These are phyloP conservation scores for Atlantisia rogersi DNA, from an alignment of 2,113 vertebrate genomes.

Conservation along the genomic window DNA sequence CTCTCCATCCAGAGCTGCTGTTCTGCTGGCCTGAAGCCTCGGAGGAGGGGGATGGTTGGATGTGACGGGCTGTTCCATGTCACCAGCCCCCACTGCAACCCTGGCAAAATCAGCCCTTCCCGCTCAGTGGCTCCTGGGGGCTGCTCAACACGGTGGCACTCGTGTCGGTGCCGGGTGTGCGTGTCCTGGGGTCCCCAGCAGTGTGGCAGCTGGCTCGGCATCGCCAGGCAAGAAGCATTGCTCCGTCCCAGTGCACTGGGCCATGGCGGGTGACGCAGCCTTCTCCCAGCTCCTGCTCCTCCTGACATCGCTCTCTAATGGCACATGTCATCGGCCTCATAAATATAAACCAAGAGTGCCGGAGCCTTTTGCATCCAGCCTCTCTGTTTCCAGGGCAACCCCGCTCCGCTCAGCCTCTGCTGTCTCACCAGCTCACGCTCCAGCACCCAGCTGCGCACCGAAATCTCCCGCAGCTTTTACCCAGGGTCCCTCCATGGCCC, in stretches of 20 bases:
- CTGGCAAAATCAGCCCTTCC: neutral
- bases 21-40: neutral
- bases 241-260: accelerated
- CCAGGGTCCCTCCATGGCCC: neutral
- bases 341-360: neutral
- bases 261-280: neutral
- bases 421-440: neutral
- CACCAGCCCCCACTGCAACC: neutral
- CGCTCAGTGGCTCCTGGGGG: accelerated
- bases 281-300: neutral
- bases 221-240: accelerated
- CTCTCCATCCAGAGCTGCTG: neutral
- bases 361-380: neutral
- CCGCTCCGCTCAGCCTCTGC: neutral
- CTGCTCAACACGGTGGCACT: neutral
- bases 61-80: neutral
- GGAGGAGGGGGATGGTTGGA: accelerated
- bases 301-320: neutral
- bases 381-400: conserved; percentile 58
- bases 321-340: neutral
- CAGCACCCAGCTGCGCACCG: neutral
- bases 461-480: neutral
- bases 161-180: accelerated
- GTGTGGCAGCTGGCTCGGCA: accelerated
- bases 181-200: neutral